Conservation (phyloP, 2,113 vertebrate species). For the Otocyon megalotis region DNA sequence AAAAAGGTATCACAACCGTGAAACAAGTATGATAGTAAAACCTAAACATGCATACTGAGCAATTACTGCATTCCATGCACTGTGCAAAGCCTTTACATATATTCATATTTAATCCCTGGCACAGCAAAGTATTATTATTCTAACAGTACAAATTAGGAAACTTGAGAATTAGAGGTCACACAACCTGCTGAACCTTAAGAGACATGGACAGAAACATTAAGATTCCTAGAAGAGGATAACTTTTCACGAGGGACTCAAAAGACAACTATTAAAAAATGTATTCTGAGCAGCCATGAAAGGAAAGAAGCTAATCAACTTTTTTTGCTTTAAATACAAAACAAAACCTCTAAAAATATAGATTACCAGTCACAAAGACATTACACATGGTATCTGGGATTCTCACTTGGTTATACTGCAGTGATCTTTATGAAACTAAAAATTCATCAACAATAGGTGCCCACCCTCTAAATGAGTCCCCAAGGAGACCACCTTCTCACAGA, state of each 20-base stretch:
- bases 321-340: not conserved
- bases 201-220: not conserved
- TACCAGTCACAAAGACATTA: not conserved
- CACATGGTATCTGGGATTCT: not conserved
- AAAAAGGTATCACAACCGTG: not conserved
- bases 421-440: not conserved
- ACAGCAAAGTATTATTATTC: not conserved
- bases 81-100: not conserved
- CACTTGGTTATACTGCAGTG: not conserved
- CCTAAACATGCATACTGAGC: not conserved
- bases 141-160: not conserved
- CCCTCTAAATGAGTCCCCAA: not conserved
- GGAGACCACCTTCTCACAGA: not conserved
- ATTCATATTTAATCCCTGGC: not conserved
- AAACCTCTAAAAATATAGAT: not conserved
- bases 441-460: not conserved
- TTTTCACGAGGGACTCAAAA: constrained; percentile 44
- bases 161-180: not conserved
- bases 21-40: not conserved
- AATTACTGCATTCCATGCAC: not conserved
- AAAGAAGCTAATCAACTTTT: not conserved
- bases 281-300: not conserved
- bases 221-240: not conserved
- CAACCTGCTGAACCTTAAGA: not conserved
- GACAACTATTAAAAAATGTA: not conserved